Evolutionary conservation across 2,888 invertebrate genomes (phyloP), one percentile per base, ranked within the genome.

Genomic region (Apodemia zela): DNA sequence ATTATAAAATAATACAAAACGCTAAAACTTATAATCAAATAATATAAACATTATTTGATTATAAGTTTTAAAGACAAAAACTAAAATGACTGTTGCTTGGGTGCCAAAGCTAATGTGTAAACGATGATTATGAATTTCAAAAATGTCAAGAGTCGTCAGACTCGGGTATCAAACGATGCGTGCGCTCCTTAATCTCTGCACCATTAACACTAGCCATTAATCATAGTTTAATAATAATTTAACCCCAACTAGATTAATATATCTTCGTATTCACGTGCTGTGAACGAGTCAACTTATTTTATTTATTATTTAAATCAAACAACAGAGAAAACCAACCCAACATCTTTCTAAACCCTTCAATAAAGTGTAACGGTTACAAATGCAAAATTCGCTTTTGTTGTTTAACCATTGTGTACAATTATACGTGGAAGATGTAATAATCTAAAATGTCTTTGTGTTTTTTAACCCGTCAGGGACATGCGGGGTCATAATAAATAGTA

Each of bases 201-300:
- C 85, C 87, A 90, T 89, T 89, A 89, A 85, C 83, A 79, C 71
- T 71, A 73, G 80, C 77, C 87, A 91, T 91, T 90, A 89, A 91
- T 91, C 91, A 90, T 89, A 89, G 88, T 90, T 89, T 90, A 90
- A 90, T 89, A 38, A 38, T 38, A 38, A 89, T 89, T 90, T 90
- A 91, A 89, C 89, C 89, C 90, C 86, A 84, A 85, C 84, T 84
- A 79, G 87, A 89, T 89, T 88, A 89, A 91, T 90, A 91, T 89
- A 90, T 91, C 89, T 90, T 89, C 89, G 88, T 89, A 84, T 85
- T 84, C 85, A 29, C 29, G 82, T 79, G 76, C 79, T 78, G 77
- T 76, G 75, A 73, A 71, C 78, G 75, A 76, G 77, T 72, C 69
- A 75, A 76, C 72, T 75, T 79, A 79, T 84, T 81, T 87, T 90